Conservation (phyloP, 23 tunicate species). For the Styela plicata region DNA sequence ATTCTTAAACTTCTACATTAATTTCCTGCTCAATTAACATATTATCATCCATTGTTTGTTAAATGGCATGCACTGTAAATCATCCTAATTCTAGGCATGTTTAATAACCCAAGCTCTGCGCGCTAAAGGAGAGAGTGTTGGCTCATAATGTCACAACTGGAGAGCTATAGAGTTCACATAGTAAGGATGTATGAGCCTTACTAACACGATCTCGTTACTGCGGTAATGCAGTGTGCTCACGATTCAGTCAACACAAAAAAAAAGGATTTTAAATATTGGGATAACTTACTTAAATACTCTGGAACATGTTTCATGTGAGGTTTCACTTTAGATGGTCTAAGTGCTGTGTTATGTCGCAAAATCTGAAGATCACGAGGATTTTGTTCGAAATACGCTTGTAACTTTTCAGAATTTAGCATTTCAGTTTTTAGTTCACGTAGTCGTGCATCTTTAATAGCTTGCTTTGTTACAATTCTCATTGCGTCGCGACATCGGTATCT, state of each 20-base stretch:
- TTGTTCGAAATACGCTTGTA: slow-evolving; percentile 70
- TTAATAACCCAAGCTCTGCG: background rate
- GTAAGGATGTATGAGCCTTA: too few species aligned
- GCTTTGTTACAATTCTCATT: slow-evolving; percentile 43
- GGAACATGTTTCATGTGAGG: slow-evolving; percentile 87
- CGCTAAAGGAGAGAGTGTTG: background rate
- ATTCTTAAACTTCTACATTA: too few species aligned
- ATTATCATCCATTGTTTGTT: too few species aligned
- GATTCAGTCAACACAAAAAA: too few species aligned
- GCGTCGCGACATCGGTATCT: slow-evolving; percentile 85
- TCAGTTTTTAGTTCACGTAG: slow-evolving; percentile 59
- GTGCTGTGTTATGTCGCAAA: slow-evolving; percentile 62
- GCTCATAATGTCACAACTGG: too few species aligned
- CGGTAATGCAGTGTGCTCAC: too few species aligned
- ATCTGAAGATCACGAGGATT: slow-evolving; percentile 72
- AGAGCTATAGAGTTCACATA: too few species aligned
- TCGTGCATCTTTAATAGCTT: slow-evolving; percentile 54
- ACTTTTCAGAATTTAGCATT: slow-evolving; percentile 70
- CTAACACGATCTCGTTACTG: too few species aligned
- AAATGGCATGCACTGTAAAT: too few species aligned
- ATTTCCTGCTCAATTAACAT: too few species aligned
- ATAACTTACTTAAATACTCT: slow-evolving; percentile 69
- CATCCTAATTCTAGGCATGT: background rate
- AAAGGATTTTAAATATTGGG: too few species aligned
- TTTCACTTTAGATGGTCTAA: slow-evolving; percentile 51